phyloP scores from a whole-genome alignment of 2,797 vertebrate species.

The Geotria australis region DNA sequence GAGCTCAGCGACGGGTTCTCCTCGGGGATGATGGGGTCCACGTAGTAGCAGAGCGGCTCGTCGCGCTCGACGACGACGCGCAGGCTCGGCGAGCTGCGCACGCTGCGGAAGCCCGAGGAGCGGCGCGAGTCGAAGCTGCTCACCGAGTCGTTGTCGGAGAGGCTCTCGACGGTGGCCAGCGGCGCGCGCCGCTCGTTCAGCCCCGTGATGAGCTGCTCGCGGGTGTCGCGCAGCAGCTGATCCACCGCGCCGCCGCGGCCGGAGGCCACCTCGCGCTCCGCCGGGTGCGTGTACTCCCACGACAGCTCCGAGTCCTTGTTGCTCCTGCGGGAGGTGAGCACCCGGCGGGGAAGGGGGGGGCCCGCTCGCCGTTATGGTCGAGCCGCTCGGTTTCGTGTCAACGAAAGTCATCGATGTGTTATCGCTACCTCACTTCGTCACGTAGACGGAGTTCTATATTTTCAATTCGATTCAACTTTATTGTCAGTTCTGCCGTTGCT shows the following conservation, averaged over 20 bases:
- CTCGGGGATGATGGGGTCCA: conserved; percentile 67
- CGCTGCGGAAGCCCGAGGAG: conserved; percentile 53
- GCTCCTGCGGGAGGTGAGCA: too few species aligned
- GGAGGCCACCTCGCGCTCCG: too few species aligned
- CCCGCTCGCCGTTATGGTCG: too few species aligned
- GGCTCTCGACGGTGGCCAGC: conserved; percentile 79
- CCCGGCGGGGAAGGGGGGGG: too few species aligned
- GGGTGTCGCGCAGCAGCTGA: conserved; percentile 53
- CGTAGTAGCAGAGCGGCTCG: conserved; percentile 30
- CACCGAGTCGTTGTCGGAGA: conserved; percentile 78
- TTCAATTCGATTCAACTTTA: too few species aligned
- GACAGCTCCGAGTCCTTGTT: too few species aligned
- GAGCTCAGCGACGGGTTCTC: conserved; percentile 93
- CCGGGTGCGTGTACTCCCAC: too few species aligned
- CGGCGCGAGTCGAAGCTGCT: conserved; percentile 87
- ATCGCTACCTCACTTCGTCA: too few species aligned
- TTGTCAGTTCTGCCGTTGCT: too few species aligned
- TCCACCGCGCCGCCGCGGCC: conserved; percentile 20
- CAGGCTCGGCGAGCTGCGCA: conserved; percentile 68
- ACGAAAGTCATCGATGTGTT: too few species aligned
- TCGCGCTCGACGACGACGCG: conserved; percentile 41
- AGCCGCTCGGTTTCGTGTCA: too few species aligned
- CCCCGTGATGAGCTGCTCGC: conserved; percentile 54
- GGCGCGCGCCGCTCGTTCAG: conserved; percentile 62
- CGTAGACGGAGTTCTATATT: too few species aligned